Conservation (phyloP, 2,888 invertebrate genomes). For the Heliothis peltigera region DNA sequence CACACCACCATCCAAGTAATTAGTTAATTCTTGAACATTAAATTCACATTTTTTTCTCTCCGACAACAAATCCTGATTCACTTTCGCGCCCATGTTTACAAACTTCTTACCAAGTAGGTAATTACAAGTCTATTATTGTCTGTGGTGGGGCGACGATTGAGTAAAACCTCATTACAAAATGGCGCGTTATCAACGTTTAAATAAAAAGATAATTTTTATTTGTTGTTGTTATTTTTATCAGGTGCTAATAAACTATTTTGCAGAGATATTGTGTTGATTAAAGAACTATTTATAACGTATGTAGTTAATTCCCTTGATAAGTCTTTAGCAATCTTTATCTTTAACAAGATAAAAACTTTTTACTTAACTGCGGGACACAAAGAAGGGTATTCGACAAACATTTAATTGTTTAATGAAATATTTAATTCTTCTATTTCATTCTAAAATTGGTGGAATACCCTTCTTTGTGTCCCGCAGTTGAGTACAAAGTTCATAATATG, state of each 20-base stretch:
- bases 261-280: slow-evolving; percentile 16
- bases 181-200: slow-evolving; percentile 28
- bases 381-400: no score
- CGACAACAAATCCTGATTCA: slow-evolving; percentile 92
- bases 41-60: slow-evolving; percentile 93
- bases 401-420: no score
- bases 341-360: no score
- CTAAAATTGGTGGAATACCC: no score
- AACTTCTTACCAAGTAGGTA: background rate
- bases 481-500: no score
- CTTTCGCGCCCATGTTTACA: slow-evolving; percentile 58
- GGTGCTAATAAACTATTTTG: slow-evolving; percentile 5
- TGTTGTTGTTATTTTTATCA: slow-evolving; percentile 32
- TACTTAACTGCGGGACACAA: no score
- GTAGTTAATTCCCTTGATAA: background rate
- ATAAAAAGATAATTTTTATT: slow-evolving; percentile 7
- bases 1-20: slow-evolving; percentile 93
- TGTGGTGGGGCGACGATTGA: slow-evolving; percentile 32
- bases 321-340: no score
- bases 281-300: background rate
- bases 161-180: background rate
- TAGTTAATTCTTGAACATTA: slow-evolving; percentile 92
- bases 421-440: no score
- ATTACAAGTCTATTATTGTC: slow-evolving; percentile 1
- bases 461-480: no score